Base-by-base conservation (phyloP, 2,797 vertebrate species). In the Pipistrellus nathusii region DNA sequence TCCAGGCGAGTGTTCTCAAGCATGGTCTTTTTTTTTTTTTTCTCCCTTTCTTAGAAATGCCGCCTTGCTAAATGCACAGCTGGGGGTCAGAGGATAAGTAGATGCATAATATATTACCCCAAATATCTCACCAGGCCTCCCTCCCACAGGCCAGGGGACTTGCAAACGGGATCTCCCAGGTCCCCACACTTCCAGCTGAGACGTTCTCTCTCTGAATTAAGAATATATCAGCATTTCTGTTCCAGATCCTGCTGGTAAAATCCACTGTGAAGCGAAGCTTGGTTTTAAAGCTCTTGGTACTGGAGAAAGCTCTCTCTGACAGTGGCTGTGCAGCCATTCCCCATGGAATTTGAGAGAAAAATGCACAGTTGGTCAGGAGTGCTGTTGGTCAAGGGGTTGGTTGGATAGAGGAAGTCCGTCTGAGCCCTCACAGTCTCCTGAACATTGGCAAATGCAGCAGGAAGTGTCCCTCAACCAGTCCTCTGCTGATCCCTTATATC, bases 21-120 rank as follows among this genome's bases (percentile, higher is more conserved):
- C 59, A 59, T 73, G 64, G 14, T 88, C 84, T 95, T 11, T 44
- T 11, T 9, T 73, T 82, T 80, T 51, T 27, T 77, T 82, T 81
- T 51, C 69, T 93, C 81, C 30, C 51, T 93, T 73, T 86, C 91
- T 96, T 83, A 69, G 94, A 94, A 97, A 95, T 41, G 66, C 53
- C 48, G 53, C 62, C 93, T 66, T 93, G 68, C 95, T 51, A 96
- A 84, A 83, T 59, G 91, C 91, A 51, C 94, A 95, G 85, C 93
- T 96, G 85, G 90, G 93, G 84, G 90, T 87, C 90, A 88, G 23
- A 94, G 77, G 69, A 38, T 88, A 95, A 97, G 89, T 94, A 91
- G 83, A 73, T 96, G 95, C 44, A 46, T 96, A 96, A 97, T 96
- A 32, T 59, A 95, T 97, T 95, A 95, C 81, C 96, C 59, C 88